A percentile compares a stretch with the other conserved stretches of the same genome.
These are phyloP conservation scores for Telmatherina bonti DNA, from an alignment of 2,797 vertebrate genomes.

Conservation along the genomic window DNA sequence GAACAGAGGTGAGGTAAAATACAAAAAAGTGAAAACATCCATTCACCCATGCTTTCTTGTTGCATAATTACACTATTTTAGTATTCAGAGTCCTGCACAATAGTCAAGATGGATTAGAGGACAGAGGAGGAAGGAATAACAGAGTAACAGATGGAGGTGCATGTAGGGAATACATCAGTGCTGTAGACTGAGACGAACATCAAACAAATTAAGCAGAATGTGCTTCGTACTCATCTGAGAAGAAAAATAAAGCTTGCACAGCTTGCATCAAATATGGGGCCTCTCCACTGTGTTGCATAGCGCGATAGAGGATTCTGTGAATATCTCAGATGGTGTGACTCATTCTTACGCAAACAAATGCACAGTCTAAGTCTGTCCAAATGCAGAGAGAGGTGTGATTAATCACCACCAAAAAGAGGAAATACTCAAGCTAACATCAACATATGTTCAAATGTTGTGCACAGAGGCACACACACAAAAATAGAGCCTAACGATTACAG, in stretches of 20 bases:
- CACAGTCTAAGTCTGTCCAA: conserved; percentile 29
- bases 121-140: conserved; percentile 24
- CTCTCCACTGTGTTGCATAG: conserved; percentile 22
- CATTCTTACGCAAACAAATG: conserved; percentile 37
- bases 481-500: background rate
- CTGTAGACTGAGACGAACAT: conserved; percentile 19
- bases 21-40: conserved; percentile 23
- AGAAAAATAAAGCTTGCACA: conserved; percentile 18
- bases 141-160: conserved; percentile 38
- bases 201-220: conserved; percentile 38
- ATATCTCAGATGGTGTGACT: conserved; percentile 33
- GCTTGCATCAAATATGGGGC: conserved; percentile 13
- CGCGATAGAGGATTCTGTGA: conserved; percentile 21
- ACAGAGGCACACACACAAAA: conserved; percentile 9
- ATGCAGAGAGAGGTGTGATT: conserved; percentile 28
- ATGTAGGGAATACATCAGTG: conserved; percentile 31
- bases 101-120: conserved; percentile 44
- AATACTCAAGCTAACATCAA: conserved; percentile 19
- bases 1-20: conserved; percentile 14
- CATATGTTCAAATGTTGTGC: conserved; percentile 13
- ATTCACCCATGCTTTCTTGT: conserved; percentile 34
- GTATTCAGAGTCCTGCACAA: conserved; percentile 25
- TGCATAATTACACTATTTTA: conserved; percentile 43
- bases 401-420: conserved; percentile 24
- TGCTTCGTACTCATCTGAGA: conserved; percentile 27